phyloP scores from a whole-genome alignment of 2,888 invertebrate species.

The Eristalis intricaria region DNA sequence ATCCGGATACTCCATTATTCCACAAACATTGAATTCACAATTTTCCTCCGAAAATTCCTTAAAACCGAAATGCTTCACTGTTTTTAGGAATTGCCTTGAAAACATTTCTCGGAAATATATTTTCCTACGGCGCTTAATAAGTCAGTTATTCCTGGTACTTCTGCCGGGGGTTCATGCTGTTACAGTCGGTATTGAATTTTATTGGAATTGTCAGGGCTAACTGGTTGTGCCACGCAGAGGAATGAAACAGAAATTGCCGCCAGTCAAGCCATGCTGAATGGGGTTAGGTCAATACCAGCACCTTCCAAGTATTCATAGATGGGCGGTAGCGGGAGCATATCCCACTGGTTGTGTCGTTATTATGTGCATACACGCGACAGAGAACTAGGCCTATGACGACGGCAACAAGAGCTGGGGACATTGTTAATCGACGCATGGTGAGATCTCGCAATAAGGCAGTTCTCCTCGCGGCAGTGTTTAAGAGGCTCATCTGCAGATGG shows the following conservation, averaged over 20 bases:
- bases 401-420: conserved; percentile 28
- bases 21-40: not conserved
- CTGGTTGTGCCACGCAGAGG: not conserved
- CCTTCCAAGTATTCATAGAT: too few species aligned
- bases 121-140: not conserved
- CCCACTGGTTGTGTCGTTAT: conserved; percentile 34
- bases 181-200: not conserved
- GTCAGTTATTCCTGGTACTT: not conserved
- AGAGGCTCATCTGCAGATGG: conserved; percentile 35
- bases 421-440: conserved; percentile 47
- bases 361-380: conserved; percentile 65
- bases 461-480: not conserved
- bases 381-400: conserved; percentile 27
- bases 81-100: not conserved
- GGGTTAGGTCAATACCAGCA: too few species aligned
- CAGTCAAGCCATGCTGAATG: too few species aligned
- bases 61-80: not conserved
- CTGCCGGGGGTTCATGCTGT: too few species aligned
- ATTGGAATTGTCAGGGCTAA: not conserved
- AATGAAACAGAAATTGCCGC: not conserved
- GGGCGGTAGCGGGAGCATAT: too few species aligned
- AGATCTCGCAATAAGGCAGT: conserved; percentile 2
- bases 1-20: not conserved
- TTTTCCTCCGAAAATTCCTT: not conserved
- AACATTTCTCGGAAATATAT: not conserved